Evolutionary conservation across 2,113 vertebrate genomes (phyloP), one percentile per base, ranked within the genome.

Genomic region (Indicator indicator): DNA sequence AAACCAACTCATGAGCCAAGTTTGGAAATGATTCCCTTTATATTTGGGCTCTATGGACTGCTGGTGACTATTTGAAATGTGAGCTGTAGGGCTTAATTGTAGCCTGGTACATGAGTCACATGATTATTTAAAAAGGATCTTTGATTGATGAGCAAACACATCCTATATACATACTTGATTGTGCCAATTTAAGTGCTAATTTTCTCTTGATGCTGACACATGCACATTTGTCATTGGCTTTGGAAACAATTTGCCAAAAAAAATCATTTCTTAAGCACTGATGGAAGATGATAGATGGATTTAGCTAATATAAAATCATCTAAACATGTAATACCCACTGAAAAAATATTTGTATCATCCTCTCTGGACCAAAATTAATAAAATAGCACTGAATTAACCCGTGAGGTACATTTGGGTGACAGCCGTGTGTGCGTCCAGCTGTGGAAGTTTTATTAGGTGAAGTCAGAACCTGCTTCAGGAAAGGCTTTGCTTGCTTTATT

Each of bases 41-140:
- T 80, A 32, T 86, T 68, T 88, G 69, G 26, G 33, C 33, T 91
- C 46, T 73, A 0, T 33, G 50, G 44, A 27, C 67, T 54, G 40
- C 80, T 92, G n/a, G n/a, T 62, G 69, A 69, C 63, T 88, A 77
- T 92, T 32, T 63, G 63, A 83, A 87, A 81, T 58, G 56, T 75
- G 82, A 93, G 60, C 83, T 73, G 52, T 77, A 6, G 75, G 67
- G 46, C 78, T 85, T 92, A 89, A 89, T 86, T 94, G 91, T 58
- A 94, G 85, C 82, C 64, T 83, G 78, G 83, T 89, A 11, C 24
- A 42, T 56, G 71, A 96, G 87, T 86, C 84, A 87, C 69, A 56
- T 89, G 93, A 27, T 83, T 80, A 32, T 77, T 94, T 93, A 84
- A 92, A 0, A 6, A 95, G 86, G 52, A 69, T 77, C 21, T 60